Percentiles rank a stretch among this genome's conserved stretches.
These are phyloP conservation scores for Tetragnatha montana DNA, from an alignment of 2,888 invertebrate species.

Conservation along the genomic window DNA sequence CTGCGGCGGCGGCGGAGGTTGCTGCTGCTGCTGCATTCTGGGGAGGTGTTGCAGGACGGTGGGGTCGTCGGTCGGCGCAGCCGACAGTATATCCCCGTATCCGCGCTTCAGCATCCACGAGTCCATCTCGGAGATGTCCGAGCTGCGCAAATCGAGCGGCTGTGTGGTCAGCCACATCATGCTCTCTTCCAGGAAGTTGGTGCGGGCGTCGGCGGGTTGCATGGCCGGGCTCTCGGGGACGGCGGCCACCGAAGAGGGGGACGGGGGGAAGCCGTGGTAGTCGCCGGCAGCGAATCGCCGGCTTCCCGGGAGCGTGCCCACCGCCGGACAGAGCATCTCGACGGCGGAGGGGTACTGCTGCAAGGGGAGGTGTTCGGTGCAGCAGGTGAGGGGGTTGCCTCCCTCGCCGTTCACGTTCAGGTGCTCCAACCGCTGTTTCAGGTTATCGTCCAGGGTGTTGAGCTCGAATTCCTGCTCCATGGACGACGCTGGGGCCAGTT, in stretches of 20 bases:
- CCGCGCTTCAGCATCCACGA: slow-evolving; percentile 70
- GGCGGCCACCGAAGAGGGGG: slow-evolving; percentile 54
- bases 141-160: slow-evolving; percentile 88
- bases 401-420: slow-evolving; percentile 7
- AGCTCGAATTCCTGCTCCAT: slow-evolving; percentile 65
- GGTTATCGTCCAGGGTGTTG: slow-evolving; percentile 52
- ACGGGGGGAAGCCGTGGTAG: slow-evolving; percentile 59
- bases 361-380: slow-evolving; percentile 41
- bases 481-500: slow-evolving; percentile 30
- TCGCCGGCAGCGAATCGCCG: slow-evolving; percentile 49
- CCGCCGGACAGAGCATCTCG: slow-evolving; percentile 47
- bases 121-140: slow-evolving; percentile 77
- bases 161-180: slow-evolving; percentile 76
- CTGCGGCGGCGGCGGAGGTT: not conserved
- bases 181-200: slow-evolving; percentile 68
- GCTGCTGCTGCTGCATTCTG: slow-evolving; percentile 39
- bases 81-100: slow-evolving; percentile 62
- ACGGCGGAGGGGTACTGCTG: slow-evolving; percentile 36
- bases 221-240: slow-evolving; percentile 63
- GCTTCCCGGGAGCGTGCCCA: slow-evolving; percentile 50
- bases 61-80: slow-evolving; percentile 18
- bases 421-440: slow-evolving; percentile 58
- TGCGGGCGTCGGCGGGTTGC: slow-evolving; percentile 66
- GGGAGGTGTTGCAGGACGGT: slow-evolving; percentile 41
- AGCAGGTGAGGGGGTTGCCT: slow-evolving; percentile 25